A percentile compares a stretch with the other conserved stretches of the same genome.
phyloP scores from a whole-genome alignment of 1,140 invertebrate genomes.

The Drosophila lacertosa region DNA sequence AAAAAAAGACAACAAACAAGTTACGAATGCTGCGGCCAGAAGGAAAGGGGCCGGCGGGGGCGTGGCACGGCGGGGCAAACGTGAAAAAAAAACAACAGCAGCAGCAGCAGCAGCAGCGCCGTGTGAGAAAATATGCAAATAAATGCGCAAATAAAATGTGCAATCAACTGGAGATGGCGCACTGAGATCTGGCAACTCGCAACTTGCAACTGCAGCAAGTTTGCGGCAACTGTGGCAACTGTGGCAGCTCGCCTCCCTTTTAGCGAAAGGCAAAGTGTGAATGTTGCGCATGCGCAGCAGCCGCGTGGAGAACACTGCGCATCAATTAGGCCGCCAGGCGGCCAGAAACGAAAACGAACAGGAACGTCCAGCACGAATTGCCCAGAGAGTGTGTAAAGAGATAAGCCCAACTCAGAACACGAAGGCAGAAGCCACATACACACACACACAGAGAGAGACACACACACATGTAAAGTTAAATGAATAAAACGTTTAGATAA shows the following conservation, averaged over 20 bases:
- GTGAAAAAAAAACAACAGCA: slow-evolving; percentile 26
- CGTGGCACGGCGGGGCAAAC: not conserved
- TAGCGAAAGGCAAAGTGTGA: slow-evolving; percentile 67
- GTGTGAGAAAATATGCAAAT: slow-evolving; percentile 82
- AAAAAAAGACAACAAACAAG: slow-evolving; percentile 30
- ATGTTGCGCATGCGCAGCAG: slow-evolving; percentile 77
- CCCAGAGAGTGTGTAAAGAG: slow-evolving; percentile 42
- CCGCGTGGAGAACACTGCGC: slow-evolving; percentile 60
- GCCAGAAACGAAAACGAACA: slow-evolving; percentile 23
- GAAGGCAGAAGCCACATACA: slow-evolving; percentile 47
- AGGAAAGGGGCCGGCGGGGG: slow-evolving; percentile 3
- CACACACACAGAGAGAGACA: slow-evolving; percentile 25
- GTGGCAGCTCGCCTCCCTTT: not conserved
- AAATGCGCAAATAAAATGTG: slow-evolving; percentile 83
- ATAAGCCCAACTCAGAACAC: slow-evolving; percentile 57
- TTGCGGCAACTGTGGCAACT: slow-evolving; percentile 10
- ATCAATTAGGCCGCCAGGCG: slow-evolving; percentile 78
- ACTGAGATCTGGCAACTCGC: slow-evolving; percentile 36
- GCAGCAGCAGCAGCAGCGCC: slow-evolving; percentile 34
- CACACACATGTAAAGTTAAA: slow-evolving; percentile 31
- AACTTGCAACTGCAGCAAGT: slow-evolving; percentile 7
- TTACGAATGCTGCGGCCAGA: slow-evolving; percentile 14
- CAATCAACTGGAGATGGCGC: slow-evolving; percentile 77
- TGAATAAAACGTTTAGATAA: slow-evolving; percentile 82
- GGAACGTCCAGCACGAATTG: slow-evolving; percentile 80